Conservation (phyloP, 2,113 vertebrate genomes). For the Myrmophylax atrothorax region DNA sequence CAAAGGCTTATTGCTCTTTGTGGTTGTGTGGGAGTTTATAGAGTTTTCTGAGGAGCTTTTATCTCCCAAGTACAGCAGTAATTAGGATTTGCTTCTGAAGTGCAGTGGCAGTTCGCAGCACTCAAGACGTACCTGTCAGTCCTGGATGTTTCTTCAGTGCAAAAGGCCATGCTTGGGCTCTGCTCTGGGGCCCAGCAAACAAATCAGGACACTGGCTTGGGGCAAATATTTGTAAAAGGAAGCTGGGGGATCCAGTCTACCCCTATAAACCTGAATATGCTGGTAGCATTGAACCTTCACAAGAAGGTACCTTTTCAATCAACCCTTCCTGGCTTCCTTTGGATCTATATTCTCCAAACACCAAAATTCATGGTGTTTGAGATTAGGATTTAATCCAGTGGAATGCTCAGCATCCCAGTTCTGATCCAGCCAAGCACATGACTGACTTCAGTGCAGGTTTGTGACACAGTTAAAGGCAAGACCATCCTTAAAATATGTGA, state of each 20-base stretch:
- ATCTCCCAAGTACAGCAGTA: neutral
- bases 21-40: neutral
- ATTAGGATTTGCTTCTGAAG: neutral
- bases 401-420: neutral
- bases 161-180: accelerated
- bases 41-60: neutral
- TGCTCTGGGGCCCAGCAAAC: neutral
- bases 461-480: neutral
- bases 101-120: neutral
- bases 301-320: neutral
- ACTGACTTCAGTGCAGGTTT: neutral
- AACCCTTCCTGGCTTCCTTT: neutral
- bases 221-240: neutral
- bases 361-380: neutral
- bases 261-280: neutral
- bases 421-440: neutral
- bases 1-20: neutral
- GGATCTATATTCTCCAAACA: neutral
- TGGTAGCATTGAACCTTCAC: neutral
- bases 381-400: neutral
- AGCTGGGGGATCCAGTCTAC: accelerated
- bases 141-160: neutral
- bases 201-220: neutral
- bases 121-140: accelerated
- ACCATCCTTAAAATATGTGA: neutral